These are phyloP conservation scores for Escarpia spicata DNA, from an alignment of 2,888 invertebrate genomes.

Conservation along the genomic window DNA sequence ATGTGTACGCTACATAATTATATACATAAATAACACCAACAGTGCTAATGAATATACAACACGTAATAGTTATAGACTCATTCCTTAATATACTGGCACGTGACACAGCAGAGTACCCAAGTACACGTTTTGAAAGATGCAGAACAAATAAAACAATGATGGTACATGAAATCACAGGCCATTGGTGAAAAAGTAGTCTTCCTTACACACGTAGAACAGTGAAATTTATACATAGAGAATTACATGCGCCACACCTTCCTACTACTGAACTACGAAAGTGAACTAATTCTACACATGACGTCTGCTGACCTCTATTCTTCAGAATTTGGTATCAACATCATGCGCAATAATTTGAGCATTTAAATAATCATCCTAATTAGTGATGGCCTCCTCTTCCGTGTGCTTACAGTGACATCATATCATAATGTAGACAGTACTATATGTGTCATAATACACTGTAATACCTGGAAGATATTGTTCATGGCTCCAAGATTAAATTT, in stretches of 20 bases:
- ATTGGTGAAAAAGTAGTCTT: not conserved
- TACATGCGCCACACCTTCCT: not conserved
- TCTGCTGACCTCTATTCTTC: too few species aligned
- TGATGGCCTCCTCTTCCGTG: not conserved
- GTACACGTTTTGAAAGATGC: not conserved
- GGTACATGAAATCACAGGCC: not conserved
- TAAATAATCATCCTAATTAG: not conserved
- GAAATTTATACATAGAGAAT: not conserved
- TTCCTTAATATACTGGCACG: not conserved
- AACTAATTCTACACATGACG: too few species aligned
- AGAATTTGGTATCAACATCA: too few species aligned
- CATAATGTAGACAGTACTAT: not conserved
- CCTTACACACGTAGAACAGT: not conserved
- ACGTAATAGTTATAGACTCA: not conserved
- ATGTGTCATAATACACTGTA: not conserved
- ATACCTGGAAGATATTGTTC: too few species aligned
- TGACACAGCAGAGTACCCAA: not conserved
- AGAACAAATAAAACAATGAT: not conserved
- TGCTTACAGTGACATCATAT: not conserved
- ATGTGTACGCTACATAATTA: not conserved
- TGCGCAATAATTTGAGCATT: not conserved
- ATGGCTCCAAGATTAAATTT: too few species aligned
- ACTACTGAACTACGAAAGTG: not conserved
- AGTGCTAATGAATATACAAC: not conserved
- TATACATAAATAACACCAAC: constrained; percentile 9